Evolutionary conservation across 2,888 invertebrate genomes (phyloP).

Genomic region (Entomobrya proxima): DNA sequence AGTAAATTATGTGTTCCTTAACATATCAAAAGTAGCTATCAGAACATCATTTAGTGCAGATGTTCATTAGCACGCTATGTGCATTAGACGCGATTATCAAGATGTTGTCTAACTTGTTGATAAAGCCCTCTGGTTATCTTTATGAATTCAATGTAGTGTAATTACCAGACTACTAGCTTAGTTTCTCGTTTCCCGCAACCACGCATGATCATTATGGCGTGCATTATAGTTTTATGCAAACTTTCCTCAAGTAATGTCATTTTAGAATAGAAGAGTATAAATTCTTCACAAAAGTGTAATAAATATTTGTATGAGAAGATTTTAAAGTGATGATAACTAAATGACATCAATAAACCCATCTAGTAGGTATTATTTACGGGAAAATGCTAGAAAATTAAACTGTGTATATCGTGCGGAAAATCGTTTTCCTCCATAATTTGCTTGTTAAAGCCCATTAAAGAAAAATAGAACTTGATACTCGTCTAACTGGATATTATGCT

Average conservation of each 20-base stretch:
- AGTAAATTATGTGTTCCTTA: too few relatives aligned
- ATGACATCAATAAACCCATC: too few relatives aligned
- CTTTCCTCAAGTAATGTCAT: too few relatives aligned
- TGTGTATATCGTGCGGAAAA: slow-evolving; percentile 25
- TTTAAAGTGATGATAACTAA: background rate
- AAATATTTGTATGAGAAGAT: background rate
- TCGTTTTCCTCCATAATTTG: slow-evolving; percentile 1
- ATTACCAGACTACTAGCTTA: background rate
- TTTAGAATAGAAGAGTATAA: too few relatives aligned
- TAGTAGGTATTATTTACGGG: too few relatives aligned
- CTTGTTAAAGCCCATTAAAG: too few relatives aligned
- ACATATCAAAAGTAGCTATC: background rate
- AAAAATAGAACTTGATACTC: background rate
- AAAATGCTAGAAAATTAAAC: background rate
- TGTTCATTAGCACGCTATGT: background rate
- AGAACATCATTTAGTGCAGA: background rate
- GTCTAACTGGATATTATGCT: background rate
- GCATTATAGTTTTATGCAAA: background rate
- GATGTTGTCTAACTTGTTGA: background rate
- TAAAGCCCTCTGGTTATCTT: slow-evolving; percentile 47
- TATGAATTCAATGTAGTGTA: background rate
- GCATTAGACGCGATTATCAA: background rate
- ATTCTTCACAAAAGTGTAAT: too few relatives aligned
- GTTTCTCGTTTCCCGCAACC: background rate
- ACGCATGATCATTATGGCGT: background rate